Conservation (phyloP, 2,888 invertebrate genomes). For the Drosophila acutilabella region DNA sequence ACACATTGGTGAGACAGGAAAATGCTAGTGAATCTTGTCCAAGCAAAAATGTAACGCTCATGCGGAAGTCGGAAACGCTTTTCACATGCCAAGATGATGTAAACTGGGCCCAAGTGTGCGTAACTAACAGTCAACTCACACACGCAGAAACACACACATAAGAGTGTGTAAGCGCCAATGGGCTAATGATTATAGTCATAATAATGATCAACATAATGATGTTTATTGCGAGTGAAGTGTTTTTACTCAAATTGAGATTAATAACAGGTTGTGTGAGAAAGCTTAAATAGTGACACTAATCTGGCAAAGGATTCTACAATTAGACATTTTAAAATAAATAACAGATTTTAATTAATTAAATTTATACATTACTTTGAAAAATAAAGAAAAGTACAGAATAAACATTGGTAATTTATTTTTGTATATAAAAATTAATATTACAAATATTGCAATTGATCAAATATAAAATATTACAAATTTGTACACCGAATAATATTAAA, state of each 20-base stretch:
- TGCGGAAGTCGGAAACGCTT: conserved; percentile 74
- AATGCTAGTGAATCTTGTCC: conserved; percentile 41
- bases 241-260: conserved; percentile 32
- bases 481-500: not conserved
- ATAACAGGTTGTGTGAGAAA: conserved; percentile 15
- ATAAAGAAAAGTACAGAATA: no score
- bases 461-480: no score
- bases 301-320: no score
- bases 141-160: no score
- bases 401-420: no score
- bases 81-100: conserved; percentile 63
- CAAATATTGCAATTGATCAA: not conserved
- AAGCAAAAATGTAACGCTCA: conserved; percentile 40
- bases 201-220: conserved; percentile 36
- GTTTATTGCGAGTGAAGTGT: conserved; percentile 20
- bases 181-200: conserved; percentile 34
- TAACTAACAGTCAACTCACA: conserved; percentile 21
- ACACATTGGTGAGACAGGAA: conserved; percentile 18
- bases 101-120: conserved; percentile 48
- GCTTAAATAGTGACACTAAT: not conserved
- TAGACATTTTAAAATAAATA: no score
- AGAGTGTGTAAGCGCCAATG: conserved; percentile 22
- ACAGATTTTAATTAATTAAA: not conserved
- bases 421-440: no score
- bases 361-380: no score